Evolutionary conservation across 2,797 vertebrate species (phyloP).

Genomic region (Okamejei kenojei): DNA sequence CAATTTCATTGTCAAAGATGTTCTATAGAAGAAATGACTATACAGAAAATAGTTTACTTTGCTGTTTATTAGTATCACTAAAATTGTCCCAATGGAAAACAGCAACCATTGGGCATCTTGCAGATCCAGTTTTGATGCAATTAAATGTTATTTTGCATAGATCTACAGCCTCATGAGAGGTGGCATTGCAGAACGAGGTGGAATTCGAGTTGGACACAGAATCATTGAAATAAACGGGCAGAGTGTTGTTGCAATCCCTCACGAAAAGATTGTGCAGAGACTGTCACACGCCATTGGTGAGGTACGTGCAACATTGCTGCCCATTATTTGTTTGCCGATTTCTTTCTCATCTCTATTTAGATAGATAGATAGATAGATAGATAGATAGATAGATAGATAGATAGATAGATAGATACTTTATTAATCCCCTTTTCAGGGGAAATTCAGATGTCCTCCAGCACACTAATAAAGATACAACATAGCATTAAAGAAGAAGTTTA

Average conservation of each 20-base stretch:
- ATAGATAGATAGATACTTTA: too few species aligned
- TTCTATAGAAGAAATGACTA: background rate
- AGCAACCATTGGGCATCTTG: background rate
- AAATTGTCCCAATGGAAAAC: background rate
- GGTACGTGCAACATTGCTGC: constrained; percentile 53
- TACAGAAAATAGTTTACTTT: background rate
- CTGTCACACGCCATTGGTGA: constrained; percentile 77
- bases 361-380: too few species aligned
- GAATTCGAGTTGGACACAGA: constrained; percentile 86
- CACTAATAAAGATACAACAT: too few species aligned
- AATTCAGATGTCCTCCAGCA: too few species aligned
- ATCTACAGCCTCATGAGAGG: constrained; percentile 95
- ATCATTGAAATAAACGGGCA: constrained; percentile 97
- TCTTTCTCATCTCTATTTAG: background rate
- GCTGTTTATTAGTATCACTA: background rate
- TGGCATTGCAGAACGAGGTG: constrained; percentile 85
- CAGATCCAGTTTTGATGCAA: background rate
- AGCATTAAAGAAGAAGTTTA: too few species aligned
- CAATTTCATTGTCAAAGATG: background rate
- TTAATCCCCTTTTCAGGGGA: too few species aligned
- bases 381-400: too few species aligned
- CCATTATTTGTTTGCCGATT: background rate
- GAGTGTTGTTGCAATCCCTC: constrained; percentile 84
- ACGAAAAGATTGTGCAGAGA: constrained; percentile 84
- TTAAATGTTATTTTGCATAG: constrained; percentile 51